Evolutionary conservation across 2,797 vertebrate genomes (phyloP).

Genomic region (Diplodus puntazzo): DNA sequence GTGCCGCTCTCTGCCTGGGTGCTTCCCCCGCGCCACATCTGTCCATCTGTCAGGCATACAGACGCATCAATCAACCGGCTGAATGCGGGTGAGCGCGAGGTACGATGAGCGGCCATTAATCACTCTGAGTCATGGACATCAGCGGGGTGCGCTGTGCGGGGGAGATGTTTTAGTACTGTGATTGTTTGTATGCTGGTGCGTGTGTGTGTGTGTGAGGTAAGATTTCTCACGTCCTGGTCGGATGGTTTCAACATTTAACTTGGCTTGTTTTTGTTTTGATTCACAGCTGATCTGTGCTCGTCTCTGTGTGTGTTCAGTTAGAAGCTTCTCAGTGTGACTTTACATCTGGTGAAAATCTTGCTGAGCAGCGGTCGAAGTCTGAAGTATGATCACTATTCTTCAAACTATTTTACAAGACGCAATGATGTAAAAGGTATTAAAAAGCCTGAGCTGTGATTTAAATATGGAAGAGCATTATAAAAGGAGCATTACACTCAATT

Average conservation of each 20-base stretch:
- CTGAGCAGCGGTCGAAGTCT: neutral
- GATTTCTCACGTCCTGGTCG: neutral
- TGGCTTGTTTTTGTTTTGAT: neutral
- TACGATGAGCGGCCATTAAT: slow-evolving; percentile 71
- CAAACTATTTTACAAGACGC: neutral
- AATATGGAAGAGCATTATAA: too few relatives aligned
- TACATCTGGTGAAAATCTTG: too few relatives aligned
- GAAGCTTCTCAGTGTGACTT: neutral
- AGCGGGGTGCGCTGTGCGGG: neutral
- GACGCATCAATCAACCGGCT: slow-evolving; percentile 73
- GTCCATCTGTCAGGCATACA: slow-evolving; percentile 67
- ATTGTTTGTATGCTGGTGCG: neutral
- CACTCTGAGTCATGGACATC: slow-evolving; percentile 63
- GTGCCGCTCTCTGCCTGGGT: slow-evolving; percentile 42
- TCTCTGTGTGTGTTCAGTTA: neutral
- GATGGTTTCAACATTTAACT: neutral
- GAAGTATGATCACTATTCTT: neutral
- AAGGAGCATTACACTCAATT: too few relatives aligned
- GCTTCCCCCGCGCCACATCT: slow-evolving; percentile 65
- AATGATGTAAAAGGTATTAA: neutral
- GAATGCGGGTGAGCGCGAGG: slow-evolving; percentile 65
- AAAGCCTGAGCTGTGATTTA: neutral
- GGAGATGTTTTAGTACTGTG: slow-evolving; percentile 26
- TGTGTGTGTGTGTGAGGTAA: slow-evolving; percentile 8
- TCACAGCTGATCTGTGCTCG: slow-evolving; percentile 5